A percentile compares a stretch with the other conserved stretches of the same genome.
These are phyloP conservation scores for Coccyzus lansbergi DNA, from an alignment of 2,797 vertebrate genomes.

Conservation along the genomic window DNA sequence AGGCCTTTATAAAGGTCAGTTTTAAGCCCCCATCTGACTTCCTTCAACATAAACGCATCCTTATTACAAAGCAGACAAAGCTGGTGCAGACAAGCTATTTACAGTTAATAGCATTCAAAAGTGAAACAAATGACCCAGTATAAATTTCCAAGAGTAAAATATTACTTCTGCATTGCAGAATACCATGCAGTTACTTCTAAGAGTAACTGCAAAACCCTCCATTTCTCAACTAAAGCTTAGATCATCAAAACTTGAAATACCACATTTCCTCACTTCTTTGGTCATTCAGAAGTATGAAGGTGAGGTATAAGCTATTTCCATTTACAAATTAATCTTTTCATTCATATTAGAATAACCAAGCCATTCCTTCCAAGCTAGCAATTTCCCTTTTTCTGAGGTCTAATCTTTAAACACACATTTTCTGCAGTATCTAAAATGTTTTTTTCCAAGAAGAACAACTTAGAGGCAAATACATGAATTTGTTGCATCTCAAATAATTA, in stretches of 20 bases:
- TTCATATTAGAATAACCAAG: background rate
- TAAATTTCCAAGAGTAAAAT: background rate
- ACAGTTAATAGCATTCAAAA: background rate
- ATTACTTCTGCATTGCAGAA: background rate
- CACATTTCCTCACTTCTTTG: background rate
- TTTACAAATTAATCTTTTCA: background rate
- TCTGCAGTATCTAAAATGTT: background rate
- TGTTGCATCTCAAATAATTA: background rate
- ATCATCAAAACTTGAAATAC: background rate
- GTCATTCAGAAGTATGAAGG: accelerated
- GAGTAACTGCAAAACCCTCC: background rate
- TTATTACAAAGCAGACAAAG: background rate
- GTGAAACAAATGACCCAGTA: background rate
- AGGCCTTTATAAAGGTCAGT: background rate
- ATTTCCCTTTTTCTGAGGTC: background rate
- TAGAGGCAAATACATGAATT: background rate
- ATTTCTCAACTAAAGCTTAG: background rate
- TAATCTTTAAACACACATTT: background rate
- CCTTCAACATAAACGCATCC: background rate
- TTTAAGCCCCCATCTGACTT: background rate
- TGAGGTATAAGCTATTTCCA: background rate
- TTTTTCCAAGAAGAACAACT: background rate
- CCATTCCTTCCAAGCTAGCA: background rate
- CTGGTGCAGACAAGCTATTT: background rate
- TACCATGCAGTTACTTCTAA: background rate